Base-by-base conservation (phyloP, 1,140 invertebrate species). In the Potamilus streckersoni region DNA sequence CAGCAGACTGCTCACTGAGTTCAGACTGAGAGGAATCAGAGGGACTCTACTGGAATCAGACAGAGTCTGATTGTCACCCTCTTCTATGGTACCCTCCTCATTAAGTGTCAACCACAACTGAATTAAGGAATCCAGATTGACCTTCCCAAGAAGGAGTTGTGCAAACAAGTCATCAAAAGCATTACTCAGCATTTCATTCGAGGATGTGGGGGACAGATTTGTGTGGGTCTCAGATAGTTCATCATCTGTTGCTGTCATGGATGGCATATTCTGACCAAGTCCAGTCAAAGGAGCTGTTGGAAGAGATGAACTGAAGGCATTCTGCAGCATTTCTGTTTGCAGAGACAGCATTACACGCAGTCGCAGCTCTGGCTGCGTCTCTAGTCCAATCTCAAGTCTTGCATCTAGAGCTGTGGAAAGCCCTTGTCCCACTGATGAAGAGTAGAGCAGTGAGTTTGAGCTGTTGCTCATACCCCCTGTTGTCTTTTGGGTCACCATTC, bases 31-130 rank as follows among this genome's bases (percentile, higher is more conserved):
- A 15, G 93, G 92, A 73, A 96, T 93, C 64, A 93, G 91, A 38
- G 95, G 95, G 65, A 92, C 91, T 69, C 94, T 90, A 11, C 92
- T 92, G 12, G 94, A 74, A 71, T 88, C 85, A 82, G 88, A 88
- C 12, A 71, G 74, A 16, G 80, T 67, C 14, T 80, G 78, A 61
- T 58, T 61, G 20, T 67, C 74, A 23, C 63, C 76, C 19, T 71
- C 77, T 13, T 87, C 84, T 20, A 71, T 66, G 14, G 79, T 31
- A 20, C 75, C 75, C 49, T 89, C 86, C 60, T 89, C 86, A 86
- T 95, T 96, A 63, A 96, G 87, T 2, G 94, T 95, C 61, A 96
- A 90, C 95, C 95, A 96, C 73, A 96, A 90, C 72, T 95, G 94
- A 11, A 96, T 89, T 61, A 96, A 92, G 81, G 95, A 92, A 88